phyloP scores from a whole-genome alignment of 2,797 vertebrate species.

The Nasua narica region DNA sequence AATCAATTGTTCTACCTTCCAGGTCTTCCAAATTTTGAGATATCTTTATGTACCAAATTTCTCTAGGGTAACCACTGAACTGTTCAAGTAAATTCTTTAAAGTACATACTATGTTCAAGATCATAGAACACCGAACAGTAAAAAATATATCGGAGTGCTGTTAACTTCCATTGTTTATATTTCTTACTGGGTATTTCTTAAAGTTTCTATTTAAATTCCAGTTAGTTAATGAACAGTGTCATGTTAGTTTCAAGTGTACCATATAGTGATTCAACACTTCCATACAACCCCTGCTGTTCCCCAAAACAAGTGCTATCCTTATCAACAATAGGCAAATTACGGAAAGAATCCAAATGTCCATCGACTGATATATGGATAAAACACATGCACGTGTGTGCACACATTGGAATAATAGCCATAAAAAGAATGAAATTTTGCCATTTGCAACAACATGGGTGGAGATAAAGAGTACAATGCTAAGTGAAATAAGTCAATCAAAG shows the following conservation, averaged over 20 bases:
- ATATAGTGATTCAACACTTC: background rate
- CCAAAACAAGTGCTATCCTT: background rate
- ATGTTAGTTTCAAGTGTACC: background rate
- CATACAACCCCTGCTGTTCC: background rate
- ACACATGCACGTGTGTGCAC: fast-evolving
- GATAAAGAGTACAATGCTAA: background rate
- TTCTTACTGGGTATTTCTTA: background rate
- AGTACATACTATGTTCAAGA: background rate
- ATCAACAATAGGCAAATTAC: background rate
- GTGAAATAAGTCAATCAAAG: background rate
- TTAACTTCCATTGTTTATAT: background rate
- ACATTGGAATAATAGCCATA: background rate
- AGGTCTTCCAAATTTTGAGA: background rate
- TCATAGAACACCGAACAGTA: background rate
- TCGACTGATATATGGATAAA: background rate
- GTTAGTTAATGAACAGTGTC: background rate
- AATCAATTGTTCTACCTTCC: background rate
- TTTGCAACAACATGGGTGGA: background rate
- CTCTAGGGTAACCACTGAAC: background rate
- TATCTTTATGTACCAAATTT: background rate
- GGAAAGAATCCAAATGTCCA: background rate
- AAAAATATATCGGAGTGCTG: background rate
- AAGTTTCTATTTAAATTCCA: background rate
- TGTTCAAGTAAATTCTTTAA: background rate
- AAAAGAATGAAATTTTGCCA: background rate